These are phyloP conservation scores for Alouatta palliata DNA, from an alignment of 2,113 vertebrate genomes.

Conservation along the genomic window DNA sequence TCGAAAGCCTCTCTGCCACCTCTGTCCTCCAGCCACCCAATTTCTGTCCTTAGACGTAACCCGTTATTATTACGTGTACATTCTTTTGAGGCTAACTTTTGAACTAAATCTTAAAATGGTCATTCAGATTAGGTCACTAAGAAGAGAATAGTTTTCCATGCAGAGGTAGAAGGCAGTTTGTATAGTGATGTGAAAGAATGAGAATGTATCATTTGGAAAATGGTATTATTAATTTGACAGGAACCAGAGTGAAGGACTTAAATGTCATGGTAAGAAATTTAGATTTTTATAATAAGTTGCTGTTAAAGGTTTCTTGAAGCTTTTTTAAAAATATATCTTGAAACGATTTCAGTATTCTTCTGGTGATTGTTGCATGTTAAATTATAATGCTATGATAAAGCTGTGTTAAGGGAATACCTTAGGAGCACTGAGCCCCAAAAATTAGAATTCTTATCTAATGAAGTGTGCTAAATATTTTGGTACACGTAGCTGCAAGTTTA, in stretches of 20 bases:
- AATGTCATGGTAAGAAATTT: constrained; percentile 41
- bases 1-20: background rate
- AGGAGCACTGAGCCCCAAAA: background rate
- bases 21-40: background rate
- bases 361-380: constrained; percentile 39
- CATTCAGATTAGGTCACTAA: constrained; percentile 35
- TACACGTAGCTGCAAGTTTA: background rate
- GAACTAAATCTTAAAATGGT: constrained; percentile 42
- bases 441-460: background rate
- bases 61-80: constrained; percentile 3
- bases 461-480: constrained; percentile 8
- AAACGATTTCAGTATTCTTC: background rate
- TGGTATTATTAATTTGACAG: constrained; percentile 43
- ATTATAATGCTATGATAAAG: constrained; percentile 3
- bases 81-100: constrained; percentile 30
- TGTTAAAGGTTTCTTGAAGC: constrained; percentile 50
- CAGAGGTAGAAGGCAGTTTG: background rate
- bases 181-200: background rate
- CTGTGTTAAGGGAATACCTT: background rate
- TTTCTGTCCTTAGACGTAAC: constrained; percentile 40
- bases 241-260: constrained; percentile 4
- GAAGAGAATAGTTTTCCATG: constrained; percentile 29
- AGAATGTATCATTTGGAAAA: constrained; percentile 45
- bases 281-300: constrained; percentile 48
- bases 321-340: constrained; percentile 41